Evolutionary conservation across 1,140 invertebrate genomes (phyloP).

Genomic region (Drosophila auraria): DNA sequence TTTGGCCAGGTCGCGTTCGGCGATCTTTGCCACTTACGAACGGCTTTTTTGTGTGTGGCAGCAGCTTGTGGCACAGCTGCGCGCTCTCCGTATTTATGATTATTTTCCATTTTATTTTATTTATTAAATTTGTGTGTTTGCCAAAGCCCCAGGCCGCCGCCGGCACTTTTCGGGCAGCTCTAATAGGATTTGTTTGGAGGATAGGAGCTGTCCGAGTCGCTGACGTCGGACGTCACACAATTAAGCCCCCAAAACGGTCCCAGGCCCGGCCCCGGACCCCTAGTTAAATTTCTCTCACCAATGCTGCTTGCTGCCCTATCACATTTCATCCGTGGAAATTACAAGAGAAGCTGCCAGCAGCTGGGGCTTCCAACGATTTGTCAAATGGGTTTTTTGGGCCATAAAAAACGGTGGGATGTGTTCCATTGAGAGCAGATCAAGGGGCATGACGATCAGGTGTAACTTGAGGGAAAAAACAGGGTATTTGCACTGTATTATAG

Average conservation of each 20-base stretch:
- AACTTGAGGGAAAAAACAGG: not conserved
- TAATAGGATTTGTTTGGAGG: constrained; percentile 71
- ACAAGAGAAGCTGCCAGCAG: constrained; percentile 53
- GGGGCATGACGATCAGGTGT: constrained; percentile 28
- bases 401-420: constrained; percentile 15
- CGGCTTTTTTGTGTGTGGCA: constrained; percentile 42
- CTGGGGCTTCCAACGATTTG: constrained; percentile 58
- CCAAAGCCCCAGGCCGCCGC: constrained; percentile 49
- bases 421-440: constrained; percentile 1
- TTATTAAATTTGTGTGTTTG: constrained; percentile 71
- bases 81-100: constrained; percentile 76
- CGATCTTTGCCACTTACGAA: constrained; percentile 75
- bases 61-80: constrained; percentile 72
- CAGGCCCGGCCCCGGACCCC: not conserved
- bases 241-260: constrained; percentile 31
- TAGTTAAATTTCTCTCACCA: constrained; percentile 32
- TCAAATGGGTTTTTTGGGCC: constrained; percentile 36
- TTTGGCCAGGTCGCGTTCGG: constrained; percentile 30
- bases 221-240: constrained; percentile 47
- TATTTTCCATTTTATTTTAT: constrained; percentile 67
- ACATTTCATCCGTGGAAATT: constrained; percentile 40
- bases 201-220: constrained; percentile 51
- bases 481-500: too few relatives aligned
- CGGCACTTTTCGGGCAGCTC: constrained; percentile 57
- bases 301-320: constrained; percentile 18